A percentile compares a stretch with the other conserved stretches of the same genome.
Conservation (phyloP, 2,797 vertebrate genomes). For the Alexandromys oeconomus region DNA sequence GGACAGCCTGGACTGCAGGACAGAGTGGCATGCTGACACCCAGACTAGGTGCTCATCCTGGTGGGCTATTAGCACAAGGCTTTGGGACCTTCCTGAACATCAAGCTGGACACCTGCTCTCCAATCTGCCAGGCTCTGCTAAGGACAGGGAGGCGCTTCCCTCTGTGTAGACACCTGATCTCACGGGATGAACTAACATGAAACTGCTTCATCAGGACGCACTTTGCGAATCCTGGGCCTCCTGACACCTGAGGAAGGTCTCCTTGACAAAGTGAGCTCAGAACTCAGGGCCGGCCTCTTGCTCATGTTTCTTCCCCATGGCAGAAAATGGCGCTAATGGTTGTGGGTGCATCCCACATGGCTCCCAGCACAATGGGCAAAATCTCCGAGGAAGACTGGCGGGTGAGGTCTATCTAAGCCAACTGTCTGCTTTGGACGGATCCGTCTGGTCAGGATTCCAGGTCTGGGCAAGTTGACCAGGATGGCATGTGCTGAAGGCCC, state of each 20-base stretch:
- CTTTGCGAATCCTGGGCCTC: not conserved
- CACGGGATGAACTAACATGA: not conserved
- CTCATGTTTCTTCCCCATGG: fast-evolving
- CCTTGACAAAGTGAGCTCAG: not conserved
- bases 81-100: not conserved
- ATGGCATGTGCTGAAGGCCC: not conserved
- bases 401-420: not conserved
- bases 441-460: no score
- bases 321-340: not conserved
- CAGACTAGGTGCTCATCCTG: not conserved
- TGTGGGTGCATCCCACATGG: fast-evolving
- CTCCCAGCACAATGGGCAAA: not conserved
- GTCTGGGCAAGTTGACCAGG: not conserved
- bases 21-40: no score
- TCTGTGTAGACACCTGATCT: not conserved
- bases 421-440: not conserved
- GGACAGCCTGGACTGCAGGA: not conserved
- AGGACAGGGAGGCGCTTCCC: not conserved
- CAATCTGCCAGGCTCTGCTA: not conserved
- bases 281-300: not conserved
- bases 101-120: no score
- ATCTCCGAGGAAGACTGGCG: not conserved
- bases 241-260: not conserved
- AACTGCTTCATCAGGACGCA: not conserved
- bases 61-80: not conserved